Evolutionary conservation across 2,113 vertebrate genomes (phyloP).

Genomic region (Gavia stellata): DNA sequence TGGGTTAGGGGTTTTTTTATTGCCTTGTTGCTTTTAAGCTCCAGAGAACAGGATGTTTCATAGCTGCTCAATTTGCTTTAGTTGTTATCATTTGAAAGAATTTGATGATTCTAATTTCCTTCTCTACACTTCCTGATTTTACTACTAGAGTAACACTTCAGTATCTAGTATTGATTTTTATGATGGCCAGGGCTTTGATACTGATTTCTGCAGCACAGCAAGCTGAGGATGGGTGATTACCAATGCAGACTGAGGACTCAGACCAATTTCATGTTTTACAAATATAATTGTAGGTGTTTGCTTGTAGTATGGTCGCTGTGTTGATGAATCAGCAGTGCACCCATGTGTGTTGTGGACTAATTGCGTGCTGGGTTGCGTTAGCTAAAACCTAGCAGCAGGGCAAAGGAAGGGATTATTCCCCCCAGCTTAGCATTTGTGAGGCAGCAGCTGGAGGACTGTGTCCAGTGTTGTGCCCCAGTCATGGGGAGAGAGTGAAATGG

Average conservation of each 20-base stretch:
- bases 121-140: not conserved
- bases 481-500: not conserved
- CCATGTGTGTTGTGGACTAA: not conserved
- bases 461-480: not conserved
- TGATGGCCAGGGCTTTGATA: not conserved
- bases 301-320: not conserved
- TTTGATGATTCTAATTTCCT: slow-evolving; percentile 38
- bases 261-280: not conserved
- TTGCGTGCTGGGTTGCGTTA: not conserved
- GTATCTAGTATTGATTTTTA: not conserved
- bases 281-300: not conserved
- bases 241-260: not conserved
- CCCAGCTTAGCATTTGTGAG: not conserved
- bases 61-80: slow-evolving; percentile 31
- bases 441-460: not conserved
- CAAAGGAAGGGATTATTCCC: not conserved
- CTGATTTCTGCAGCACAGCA: not conserved
- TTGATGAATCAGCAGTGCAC: slow-evolving; percentile 1
- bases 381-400: not conserved
- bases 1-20: not conserved
- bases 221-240: not conserved
- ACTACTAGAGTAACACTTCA: slow-evolving; percentile 3
- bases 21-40: slow-evolving; percentile 10
- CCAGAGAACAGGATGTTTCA: not conserved
- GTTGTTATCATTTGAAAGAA: slow-evolving; percentile 43